These are phyloP conservation scores for Dichetophora obliterata DNA, from an alignment of 2,888 invertebrate species.

Conservation along the genomic window DNA sequence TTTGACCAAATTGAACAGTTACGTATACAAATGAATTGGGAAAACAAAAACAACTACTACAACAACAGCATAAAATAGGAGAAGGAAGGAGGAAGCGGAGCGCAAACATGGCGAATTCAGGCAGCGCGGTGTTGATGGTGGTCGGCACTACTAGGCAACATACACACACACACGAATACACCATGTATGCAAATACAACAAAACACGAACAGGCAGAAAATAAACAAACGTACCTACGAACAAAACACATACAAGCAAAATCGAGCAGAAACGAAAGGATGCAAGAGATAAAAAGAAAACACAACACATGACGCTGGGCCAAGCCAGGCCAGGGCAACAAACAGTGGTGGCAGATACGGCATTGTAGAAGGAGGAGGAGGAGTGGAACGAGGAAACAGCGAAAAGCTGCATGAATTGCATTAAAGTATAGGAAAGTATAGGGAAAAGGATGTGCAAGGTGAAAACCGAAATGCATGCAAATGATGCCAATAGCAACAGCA, in stretches of 20 bases:
- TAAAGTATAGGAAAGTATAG: neutral
- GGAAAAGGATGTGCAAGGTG: neutral
- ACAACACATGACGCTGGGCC: neutral
- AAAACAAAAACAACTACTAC: neutral
- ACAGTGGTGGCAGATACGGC: neutral
- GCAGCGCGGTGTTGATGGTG: too few relatives aligned
- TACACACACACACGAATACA: neutral
- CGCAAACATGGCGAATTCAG: too few relatives aligned
- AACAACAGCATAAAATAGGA: neutral
- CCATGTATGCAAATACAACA: neutral
- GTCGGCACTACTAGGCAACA: neutral
- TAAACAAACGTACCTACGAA: neutral
- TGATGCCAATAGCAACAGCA: neutral
- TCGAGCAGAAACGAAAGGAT: neutral
- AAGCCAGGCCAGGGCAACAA: neutral
- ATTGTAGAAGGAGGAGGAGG: neutral
- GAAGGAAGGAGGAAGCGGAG: too few relatives aligned
- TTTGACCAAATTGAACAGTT: slow-evolving; percentile 34
- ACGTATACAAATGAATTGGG: slow-evolving; percentile 34
- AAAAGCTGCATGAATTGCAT: neutral
- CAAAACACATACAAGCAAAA: neutral
- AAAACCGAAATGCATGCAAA: slow-evolving; percentile 2
- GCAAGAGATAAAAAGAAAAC: neutral
- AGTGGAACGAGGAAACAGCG: neutral
- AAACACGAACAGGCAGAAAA: neutral